Evolutionary conservation across 2,888 invertebrate genomes (phyloP).

Genomic region (Drosophila seclusa): DNA sequence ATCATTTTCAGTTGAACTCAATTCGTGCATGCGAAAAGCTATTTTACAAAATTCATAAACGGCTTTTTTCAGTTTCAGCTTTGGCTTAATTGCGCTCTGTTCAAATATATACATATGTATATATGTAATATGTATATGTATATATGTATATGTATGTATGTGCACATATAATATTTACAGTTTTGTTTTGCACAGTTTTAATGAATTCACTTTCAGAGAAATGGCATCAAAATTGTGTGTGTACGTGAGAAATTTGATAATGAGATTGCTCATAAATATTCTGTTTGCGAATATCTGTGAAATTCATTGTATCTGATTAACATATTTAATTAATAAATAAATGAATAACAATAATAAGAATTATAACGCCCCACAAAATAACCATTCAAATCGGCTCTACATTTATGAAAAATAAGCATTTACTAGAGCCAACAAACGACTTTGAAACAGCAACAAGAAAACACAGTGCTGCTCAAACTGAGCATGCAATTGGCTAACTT

Average conservation of each 20-base stretch:
- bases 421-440: background rate
- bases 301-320: background rate
- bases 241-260: background rate
- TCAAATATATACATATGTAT: background rate
- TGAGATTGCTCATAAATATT: background rate
- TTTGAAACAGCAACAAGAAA: background rate
- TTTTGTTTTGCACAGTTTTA: background rate
- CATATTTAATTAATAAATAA: background rate
- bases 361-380: background rate
- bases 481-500: background rate
- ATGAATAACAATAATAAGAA: background rate
- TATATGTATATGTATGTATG: no score
- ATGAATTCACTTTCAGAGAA: background rate
- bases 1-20: background rate
- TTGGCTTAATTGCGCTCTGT: background rate
- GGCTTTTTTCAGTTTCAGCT: background rate
- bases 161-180: background rate
- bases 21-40: background rate
- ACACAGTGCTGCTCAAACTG: background rate
- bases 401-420: background rate
- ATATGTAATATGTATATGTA: background rate
- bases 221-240: background rate
- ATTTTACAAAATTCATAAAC: constrained; percentile 1
- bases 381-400: background rate
- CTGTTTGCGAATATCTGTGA: background rate